A percentile compares a stretch with the other conserved stretches of the same genome.
These are phyloP conservation scores for Arrhopalites spinosus DNA, from an alignment of 2,888 invertebrate genomes.

Conservation along the genomic window DNA sequence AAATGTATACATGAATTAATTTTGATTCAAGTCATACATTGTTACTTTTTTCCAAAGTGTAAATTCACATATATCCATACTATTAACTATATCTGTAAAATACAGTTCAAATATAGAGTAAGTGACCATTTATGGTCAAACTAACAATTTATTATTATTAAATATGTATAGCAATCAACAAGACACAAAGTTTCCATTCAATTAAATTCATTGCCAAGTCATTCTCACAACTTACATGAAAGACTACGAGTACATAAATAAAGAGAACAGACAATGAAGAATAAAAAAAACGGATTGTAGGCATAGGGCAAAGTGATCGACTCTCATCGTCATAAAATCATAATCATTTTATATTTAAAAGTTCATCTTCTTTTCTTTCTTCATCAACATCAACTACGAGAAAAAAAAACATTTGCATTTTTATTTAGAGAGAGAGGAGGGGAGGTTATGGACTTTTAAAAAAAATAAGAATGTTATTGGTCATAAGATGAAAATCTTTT, in stretches of 20 bases:
- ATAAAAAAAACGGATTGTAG: no score
- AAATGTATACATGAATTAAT: neutral
- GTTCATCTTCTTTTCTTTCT: neutral
- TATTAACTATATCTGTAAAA: neutral
- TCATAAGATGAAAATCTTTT: no score
- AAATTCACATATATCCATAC: neutral
- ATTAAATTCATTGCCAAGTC: neutral
- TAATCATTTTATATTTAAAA: neutral
- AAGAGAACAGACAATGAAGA: no score
- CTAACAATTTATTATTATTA: neutral
- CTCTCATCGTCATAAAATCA: no score
- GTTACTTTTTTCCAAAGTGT: neutral
- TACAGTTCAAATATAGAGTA: neutral
- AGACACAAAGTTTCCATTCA: neutral
- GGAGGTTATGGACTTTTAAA: no score
- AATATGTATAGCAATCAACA: neutral
- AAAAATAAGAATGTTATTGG: no score
- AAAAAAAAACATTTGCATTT: neutral
- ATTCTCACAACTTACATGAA: no score
- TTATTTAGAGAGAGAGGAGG: no score
- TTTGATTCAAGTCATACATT: neutral
- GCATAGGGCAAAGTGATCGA: no score
- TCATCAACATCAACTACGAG: neutral
- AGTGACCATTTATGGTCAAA: conserved; percentile 1
- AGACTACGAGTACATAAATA: no score